These are phyloP conservation scores for Phragmatobia fuliginosa DNA, from an alignment of 2,888 invertebrate genomes.

Conservation along the genomic window DNA sequence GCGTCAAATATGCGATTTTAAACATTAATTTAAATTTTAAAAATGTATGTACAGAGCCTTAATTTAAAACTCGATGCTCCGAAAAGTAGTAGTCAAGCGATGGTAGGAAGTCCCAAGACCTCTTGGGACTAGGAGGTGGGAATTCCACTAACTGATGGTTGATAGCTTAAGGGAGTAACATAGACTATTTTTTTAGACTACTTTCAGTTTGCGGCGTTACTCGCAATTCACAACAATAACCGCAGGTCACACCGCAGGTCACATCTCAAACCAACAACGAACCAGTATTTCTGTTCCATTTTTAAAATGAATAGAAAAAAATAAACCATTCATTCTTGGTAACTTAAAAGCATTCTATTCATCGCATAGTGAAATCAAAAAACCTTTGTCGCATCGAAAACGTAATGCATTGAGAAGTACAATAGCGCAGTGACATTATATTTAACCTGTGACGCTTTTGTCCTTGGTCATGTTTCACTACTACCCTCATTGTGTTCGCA, in stretches of 20 bases:
- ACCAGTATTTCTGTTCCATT: not conserved
- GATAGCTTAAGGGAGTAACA: too few species aligned
- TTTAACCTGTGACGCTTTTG: constrained; percentile 37
- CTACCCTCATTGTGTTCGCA: constrained; percentile 52
- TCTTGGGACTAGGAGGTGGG: too few species aligned
- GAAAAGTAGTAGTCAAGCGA: too few species aligned
- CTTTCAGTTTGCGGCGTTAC: too few species aligned
- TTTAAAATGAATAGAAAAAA: not conserved
- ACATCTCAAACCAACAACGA: not conserved
- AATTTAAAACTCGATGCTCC: too few species aligned
- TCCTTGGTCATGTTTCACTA: constrained; percentile 33
- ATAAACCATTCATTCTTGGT: not conserved
- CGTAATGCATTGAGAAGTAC: constrained; percentile 54
- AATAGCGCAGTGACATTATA: constrained; percentile 46
- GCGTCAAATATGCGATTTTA: not conserved
- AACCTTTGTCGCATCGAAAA: constrained; percentile 53
- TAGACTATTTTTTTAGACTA: too few species aligned
- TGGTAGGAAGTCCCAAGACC: too few species aligned
- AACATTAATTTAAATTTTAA: not conserved
- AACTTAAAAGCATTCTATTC: constrained; percentile 20
- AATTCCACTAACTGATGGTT: too few species aligned
- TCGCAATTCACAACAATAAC: too few species aligned
- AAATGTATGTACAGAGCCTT: too few species aligned
- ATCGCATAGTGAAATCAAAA: constrained; percentile 15
- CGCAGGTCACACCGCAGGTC: too few species aligned